phyloP scores from a whole-genome alignment of 2,888 invertebrate species.

The Mylabris sibirica region DNA sequence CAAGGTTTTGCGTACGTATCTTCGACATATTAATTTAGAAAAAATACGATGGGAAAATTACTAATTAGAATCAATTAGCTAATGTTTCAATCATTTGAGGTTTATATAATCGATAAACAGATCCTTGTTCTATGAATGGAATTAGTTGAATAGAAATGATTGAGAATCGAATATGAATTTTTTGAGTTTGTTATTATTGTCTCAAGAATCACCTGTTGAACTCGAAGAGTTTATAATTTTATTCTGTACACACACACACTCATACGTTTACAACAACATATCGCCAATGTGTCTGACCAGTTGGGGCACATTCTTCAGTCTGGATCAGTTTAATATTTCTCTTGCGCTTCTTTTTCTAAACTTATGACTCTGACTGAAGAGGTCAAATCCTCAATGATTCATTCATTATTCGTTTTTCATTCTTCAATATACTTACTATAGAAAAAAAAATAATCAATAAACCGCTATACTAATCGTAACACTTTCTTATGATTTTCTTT shows the following conservation, averaged over 20 bases:
- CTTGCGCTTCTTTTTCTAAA: slow-evolving; percentile 18
- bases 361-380: slow-evolving; percentile 2
- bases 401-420: slow-evolving; percentile 29
- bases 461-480: background rate
- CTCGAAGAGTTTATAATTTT: background rate
- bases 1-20: background rate
- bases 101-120: background rate
- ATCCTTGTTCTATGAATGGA: background rate
- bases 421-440: background rate
- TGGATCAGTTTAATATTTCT: slow-evolving; percentile 44
- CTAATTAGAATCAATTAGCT: background rate
- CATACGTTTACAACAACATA: background rate
- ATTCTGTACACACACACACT: background rate
- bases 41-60: background rate
- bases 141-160: background rate
- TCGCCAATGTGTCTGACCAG: slow-evolving; percentile 34
- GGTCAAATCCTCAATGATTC: slow-evolving; percentile 35
- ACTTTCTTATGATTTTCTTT: slow-evolving; percentile 7
- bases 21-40: background rate
- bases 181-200: background rate
- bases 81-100: background rate
- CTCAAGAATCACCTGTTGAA: slow-evolving; percentile 4
- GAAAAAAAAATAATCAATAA: background rate
- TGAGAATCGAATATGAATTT: background rate
- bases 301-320: slow-evolving; percentile 49